These are phyloP conservation scores for Rhopalosiphum padi DNA, from an alignment of 1,140 invertebrate species.

Conservation along the genomic window DNA sequence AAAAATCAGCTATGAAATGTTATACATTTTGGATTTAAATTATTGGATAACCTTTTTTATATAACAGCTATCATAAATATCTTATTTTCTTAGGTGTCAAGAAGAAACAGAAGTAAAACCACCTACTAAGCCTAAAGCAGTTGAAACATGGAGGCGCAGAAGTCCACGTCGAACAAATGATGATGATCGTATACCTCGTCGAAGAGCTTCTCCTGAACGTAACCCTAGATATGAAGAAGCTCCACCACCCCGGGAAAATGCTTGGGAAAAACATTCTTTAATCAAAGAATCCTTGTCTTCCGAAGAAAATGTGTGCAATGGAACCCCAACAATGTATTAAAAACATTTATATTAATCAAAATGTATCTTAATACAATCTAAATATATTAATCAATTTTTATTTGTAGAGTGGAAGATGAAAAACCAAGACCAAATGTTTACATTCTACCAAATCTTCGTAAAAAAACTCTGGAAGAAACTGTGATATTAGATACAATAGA, in stretches of 20 bases:
- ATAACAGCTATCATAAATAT: not conserved
- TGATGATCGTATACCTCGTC: not conserved
- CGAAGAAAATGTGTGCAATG: conserved; percentile 39
- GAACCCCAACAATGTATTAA: not conserved
- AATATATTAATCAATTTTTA: not conserved
- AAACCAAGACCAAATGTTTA: conserved; percentile 32
- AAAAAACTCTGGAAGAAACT: conserved; percentile 18
- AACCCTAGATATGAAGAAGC: conserved; percentile 59
- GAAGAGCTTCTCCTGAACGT: conserved; percentile 49
- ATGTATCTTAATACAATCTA: not conserved
- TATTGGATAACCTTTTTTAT: not conserved
- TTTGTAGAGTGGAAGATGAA: not conserved
- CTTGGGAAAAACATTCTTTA: conserved; percentile 58
- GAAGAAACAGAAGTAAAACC: conserved; percentile 1
- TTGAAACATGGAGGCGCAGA: conserved; percentile 53
- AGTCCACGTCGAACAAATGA: conserved; percentile 35
- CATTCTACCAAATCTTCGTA: conserved; percentile 50
- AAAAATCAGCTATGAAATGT: not conserved
- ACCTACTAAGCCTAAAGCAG: not conserved
- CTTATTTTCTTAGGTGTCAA: not conserved
- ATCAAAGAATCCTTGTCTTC: not conserved
- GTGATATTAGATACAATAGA: not conserved
- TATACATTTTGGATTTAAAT: not conserved
- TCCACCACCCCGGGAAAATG: conserved; percentile 61
- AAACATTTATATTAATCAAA: not conserved